Conservation (phyloP, 2,888 invertebrate genomes). For the Andrena marginata region DNA sequence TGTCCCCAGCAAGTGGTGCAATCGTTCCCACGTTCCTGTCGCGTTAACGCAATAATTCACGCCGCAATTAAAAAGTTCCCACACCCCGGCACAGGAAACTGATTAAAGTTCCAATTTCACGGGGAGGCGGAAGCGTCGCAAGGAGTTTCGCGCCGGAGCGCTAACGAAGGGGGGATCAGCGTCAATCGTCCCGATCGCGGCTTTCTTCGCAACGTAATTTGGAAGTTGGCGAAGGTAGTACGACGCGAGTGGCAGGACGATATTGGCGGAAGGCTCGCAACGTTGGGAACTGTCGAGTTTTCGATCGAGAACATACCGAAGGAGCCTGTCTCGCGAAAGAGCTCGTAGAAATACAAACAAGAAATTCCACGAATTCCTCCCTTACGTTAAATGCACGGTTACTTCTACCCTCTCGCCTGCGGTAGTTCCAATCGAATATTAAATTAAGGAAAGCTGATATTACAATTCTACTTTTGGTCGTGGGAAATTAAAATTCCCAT, state of each 20-base stretch:
- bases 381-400: too few relatives aligned
- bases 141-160: background rate
- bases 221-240: background rate
- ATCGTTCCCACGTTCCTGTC: too few relatives aligned
- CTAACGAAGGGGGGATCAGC: conserved; percentile 10
- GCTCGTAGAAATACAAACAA: too few relatives aligned
- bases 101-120: conserved; percentile 22
- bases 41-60: background rate
- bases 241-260: conserved; percentile 10
- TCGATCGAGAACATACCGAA: background rate
- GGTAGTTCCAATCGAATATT: too few relatives aligned
- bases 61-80: conserved; percentile 6
- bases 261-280: conserved; percentile 18
- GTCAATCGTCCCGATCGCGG: conserved; percentile 29
- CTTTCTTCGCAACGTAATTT: conserved; percentile 25
- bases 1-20: too few relatives aligned
- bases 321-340: background rate
- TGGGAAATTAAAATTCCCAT: conserved; percentile 17
- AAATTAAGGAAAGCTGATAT: background rate
- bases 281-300: background rate
- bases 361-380: too few relatives aligned
- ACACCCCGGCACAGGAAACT: background rate
- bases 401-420: too few relatives aligned
- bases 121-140: background rate
- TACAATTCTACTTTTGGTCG: background rate